Base-by-base conservation (phyloP, 1,140 invertebrate species). In the Pissodes strobi region DNA sequence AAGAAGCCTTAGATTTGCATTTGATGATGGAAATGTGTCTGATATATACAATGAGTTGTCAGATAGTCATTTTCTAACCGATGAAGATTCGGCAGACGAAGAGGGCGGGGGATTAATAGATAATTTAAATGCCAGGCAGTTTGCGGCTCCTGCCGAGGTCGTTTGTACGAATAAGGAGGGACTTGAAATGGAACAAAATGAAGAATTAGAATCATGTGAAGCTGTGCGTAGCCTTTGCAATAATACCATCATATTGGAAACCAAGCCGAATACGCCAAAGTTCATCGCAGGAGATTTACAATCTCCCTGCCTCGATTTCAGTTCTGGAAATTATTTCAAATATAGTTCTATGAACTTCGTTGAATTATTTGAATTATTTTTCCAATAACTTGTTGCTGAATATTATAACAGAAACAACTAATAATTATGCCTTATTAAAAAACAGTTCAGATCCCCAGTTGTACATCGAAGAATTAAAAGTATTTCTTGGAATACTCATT, bases 151-250 rank as follows among this genome's bases (percentile, higher is more conserved):
- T 34, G 30, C 30, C n/a, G n/a, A 34, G 6, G 18, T 62, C 9
- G 49, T 62, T 62, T 53, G 52, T 62, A 27, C 49, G 38, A 43
- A 53, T 53, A n/a, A 8, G 6, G 30, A 34, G 38, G 53, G 38
- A 22, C n/a, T n/a, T n/a, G n/a, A n/a, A 34, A 34, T 34, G 30
- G n/a, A n/a, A 34, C n/a, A n/a, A 34, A 8, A n/a, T 6, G 30
- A 34, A n/a, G 30, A 34, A 8, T n/a, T 8, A 34, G 6, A 34
- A n/a, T 34, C n/a, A 6, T 8, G n/a, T 34, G n/a, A n/a, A n/a
- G n/a, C n/a, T n/a, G n/a, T n/a, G n/a, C n/a, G n/a, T n/a, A n/a
- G n/a, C n/a, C n/a, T n/a, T 34, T 8, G n/a, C 6, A 34, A 34
- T 8, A 8, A 34, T 8, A 34, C 30, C 30, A n/a, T n/a, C n/a